Percentiles rank a stretch among this genome's conserved stretches.
phyloP scores from a whole-genome alignment of 2,113 vertebrate species.

The Myotis yumanensis region DNA sequence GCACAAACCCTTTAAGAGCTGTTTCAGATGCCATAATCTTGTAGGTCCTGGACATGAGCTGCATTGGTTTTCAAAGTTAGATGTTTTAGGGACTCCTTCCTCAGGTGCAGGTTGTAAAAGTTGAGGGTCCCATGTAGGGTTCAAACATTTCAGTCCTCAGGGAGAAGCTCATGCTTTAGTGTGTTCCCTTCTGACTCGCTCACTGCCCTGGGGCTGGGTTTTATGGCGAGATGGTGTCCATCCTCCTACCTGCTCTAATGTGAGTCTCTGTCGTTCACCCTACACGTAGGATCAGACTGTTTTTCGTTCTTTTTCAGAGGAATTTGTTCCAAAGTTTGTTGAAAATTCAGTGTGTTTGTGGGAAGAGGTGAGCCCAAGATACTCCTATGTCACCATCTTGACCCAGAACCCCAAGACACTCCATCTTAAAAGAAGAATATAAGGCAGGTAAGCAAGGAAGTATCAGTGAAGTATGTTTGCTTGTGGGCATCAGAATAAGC shows the following conservation, averaged over 20 bases:
- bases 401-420: neutral
- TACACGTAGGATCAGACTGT: neutral
- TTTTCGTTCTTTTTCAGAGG: neutral
- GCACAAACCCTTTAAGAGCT: no score
- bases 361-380: neutral
- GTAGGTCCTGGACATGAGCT: neutral
- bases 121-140: neutral
- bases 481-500: neutral
- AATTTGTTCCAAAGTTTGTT: neutral
- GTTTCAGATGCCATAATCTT: neutral
- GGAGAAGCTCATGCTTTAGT: neutral
- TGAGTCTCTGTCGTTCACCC: neutral
- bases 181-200: neutral
- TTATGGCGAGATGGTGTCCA: neutral
- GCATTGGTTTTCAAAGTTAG: neutral
- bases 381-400: neutral
- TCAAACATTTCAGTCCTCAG: neutral
- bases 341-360: neutral
- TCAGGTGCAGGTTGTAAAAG: neutral
- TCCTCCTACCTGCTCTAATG: neutral
- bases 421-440: neutral
- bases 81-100: neutral
- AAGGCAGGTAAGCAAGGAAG: neutral
- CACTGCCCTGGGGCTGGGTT: fast-evolving
- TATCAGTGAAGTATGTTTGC: neutral